These are phyloP conservation scores for Cecropterus lyciades DNA, from an alignment of 1,140 invertebrate genomes.

Conservation along the genomic window DNA sequence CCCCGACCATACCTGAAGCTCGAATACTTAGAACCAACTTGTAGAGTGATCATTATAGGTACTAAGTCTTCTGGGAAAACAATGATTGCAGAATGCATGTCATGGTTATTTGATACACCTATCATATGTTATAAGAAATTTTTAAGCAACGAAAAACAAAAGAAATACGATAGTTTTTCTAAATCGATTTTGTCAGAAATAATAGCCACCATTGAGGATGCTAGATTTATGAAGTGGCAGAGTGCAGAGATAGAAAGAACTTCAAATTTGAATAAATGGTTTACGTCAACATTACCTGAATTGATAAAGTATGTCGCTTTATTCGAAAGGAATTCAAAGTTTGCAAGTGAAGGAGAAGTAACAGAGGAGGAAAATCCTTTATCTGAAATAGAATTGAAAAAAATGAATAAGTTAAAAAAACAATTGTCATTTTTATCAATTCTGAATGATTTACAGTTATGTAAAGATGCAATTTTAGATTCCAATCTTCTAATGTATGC, in stretches of 20 bases:
- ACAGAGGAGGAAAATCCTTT: constrained; percentile 22
- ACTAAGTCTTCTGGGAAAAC: constrained; percentile 72
- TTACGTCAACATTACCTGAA: constrained; percentile 37
- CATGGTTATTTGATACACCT: constrained; percentile 68
- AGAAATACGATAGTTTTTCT: constrained; percentile 65
- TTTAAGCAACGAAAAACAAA: constrained; percentile 56
- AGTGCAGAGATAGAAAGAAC: constrained; percentile 54
- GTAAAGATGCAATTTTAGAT: constrained; percentile 45
- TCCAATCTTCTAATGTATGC: constrained; percentile 57
- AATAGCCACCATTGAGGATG: constrained; percentile 66
- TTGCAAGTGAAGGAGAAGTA: constrained; percentile 15
- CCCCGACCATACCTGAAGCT: constrained; percentile 83
- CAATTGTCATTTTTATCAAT: constrained; percentile 58
- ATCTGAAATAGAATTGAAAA: constrained; percentile 11
- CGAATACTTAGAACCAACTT: constrained; percentile 72
- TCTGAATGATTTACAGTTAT: constrained; percentile 56
- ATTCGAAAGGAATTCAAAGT: constrained; percentile 39
- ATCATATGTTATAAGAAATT: constrained; percentile 56
- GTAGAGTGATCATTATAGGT: constrained; percentile 66
- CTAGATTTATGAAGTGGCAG: constrained; percentile 63
- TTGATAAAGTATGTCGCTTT: constrained; percentile 55
- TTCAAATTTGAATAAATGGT: constrained; percentile 59
- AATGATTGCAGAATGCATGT: constrained; percentile 67
- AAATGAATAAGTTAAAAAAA: constrained; percentile 31
- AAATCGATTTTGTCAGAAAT: constrained; percentile 74